Evolutionary conservation across 1,140 invertebrate genomes (phyloP).

Genomic region (Halesus radiatus): DNA sequence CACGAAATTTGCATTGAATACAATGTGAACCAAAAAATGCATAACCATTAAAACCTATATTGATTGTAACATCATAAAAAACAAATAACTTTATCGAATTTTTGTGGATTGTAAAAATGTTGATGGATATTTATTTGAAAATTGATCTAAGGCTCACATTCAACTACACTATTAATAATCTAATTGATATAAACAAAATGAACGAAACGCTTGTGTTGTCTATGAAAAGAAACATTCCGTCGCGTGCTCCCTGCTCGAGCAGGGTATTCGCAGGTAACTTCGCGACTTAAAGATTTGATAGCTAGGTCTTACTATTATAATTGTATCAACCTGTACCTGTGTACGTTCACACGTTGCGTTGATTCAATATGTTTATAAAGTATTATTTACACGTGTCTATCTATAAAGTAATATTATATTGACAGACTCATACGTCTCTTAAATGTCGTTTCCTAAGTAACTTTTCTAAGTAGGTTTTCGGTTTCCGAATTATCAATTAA

Average conservation of each 20-base stretch:
- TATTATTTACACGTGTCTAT: slow-evolving; percentile 50
- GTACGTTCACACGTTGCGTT: slow-evolving; percentile 14
- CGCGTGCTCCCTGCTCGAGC: not conserved
- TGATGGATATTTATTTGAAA: not conserved
- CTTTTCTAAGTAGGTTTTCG: slow-evolving; percentile 38
- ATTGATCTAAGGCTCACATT: slow-evolving; percentile 14
- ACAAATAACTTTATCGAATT: too few species aligned
- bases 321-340: not conserved
- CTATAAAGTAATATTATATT: slow-evolving; percentile 43
- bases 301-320: slow-evolving; percentile 11
- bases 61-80: too few species aligned
- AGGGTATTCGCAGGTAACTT: not conserved
- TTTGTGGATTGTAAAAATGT: not conserved
- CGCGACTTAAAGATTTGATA: slow-evolving; percentile 30
- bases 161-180: slow-evolving; percentile 1
- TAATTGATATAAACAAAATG: not conserved
- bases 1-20: too few species aligned
- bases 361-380: slow-evolving; percentile 32
- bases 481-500: slow-evolving; percentile 11
- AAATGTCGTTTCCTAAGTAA: slow-evolving; percentile 39
- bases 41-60: too few species aligned
- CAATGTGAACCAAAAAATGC: too few species aligned
- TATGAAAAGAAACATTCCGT: not conserved
- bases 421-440: slow-evolving; percentile 29
- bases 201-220: not conserved